These are phyloP conservation scores for Albula goreensis DNA, from an alignment of 2,113 vertebrate species.

Conservation along the genomic window DNA sequence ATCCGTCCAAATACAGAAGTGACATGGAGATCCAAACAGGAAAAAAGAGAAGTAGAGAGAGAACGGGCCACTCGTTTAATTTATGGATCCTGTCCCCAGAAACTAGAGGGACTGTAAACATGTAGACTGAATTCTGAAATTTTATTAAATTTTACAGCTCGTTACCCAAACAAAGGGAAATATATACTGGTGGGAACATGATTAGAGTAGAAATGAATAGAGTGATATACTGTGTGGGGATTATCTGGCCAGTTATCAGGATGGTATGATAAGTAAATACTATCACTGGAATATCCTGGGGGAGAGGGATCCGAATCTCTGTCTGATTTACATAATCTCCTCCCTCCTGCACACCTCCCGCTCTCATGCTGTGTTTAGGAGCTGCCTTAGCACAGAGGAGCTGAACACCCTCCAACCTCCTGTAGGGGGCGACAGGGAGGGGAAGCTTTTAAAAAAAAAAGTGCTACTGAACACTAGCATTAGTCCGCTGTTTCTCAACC, in stretches of 20 bases:
- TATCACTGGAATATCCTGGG: slow-evolving; percentile 38
- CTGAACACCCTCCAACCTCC: too few relatives aligned
- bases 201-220: slow-evolving; percentile 47
- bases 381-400: background rate
- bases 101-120: slow-evolving; percentile 12
- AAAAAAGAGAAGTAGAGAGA: background rate
- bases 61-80: background rate
- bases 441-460: too few relatives aligned
- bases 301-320: slow-evolving; percentile 43
- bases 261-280: slow-evolving; percentile 54
- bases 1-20: background rate
- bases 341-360: slow-evolving; percentile 30
- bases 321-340: slow-evolving; percentile 47
- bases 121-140: slow-evolving; percentile 49
- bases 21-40: background rate
- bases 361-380: background rate
- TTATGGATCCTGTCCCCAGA: background rate
- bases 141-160: slow-evolving; percentile 55
- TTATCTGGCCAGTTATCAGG: slow-evolving; percentile 50
- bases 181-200: slow-evolving; percentile 45
- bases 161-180: slow-evolving; percentile 52
- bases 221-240: slow-evolving; percentile 47
- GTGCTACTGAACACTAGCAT: too few relatives aligned
- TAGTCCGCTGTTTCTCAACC: too few relatives aligned
- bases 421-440: too few relatives aligned